These are phyloP conservation scores for Drosophila differens DNA, from an alignment of 2,888 invertebrate genomes.

Conservation along the genomic window DNA sequence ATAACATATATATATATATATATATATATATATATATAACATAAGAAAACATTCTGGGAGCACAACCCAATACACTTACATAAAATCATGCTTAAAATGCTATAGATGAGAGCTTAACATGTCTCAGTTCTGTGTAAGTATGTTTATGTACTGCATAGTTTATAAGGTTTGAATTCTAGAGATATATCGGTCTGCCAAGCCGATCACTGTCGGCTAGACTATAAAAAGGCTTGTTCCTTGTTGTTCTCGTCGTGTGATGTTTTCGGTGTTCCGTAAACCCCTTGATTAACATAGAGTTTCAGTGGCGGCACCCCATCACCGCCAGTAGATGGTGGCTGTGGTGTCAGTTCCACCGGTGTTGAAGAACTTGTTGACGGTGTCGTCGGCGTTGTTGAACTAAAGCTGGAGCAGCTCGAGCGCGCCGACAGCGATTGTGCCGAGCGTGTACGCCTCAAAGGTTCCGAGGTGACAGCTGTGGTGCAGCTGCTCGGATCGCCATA, in stretches of 20 bases:
- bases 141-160: slow-evolving; percentile 18
- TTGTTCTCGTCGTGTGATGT: slow-evolving; percentile 40
- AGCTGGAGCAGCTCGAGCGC: slow-evolving; percentile 62
- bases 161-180: slow-evolving; percentile 39
- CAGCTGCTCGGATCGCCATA: slow-evolving; percentile 55
- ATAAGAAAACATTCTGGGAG: slow-evolving; percentile 48
- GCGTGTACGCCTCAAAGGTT: slow-evolving; percentile 60
- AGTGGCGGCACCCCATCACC: slow-evolving; percentile 31
- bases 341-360: slow-evolving; percentile 63
- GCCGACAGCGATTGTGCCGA: slow-evolving; percentile 67
- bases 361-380: slow-evolving; percentile 62
- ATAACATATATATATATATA: background rate
- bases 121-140: slow-evolving; percentile 10
- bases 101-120: slow-evolving; percentile 21
- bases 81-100: slow-evolving; percentile 24
- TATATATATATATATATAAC: slow-evolving; percentile 17
- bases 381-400: slow-evolving; percentile 55
- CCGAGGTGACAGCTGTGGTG: slow-evolving; percentile 28
- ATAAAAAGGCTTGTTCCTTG: slow-evolving; percentile 47
- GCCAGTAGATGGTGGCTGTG: slow-evolving; percentile 41
- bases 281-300: slow-evolving; percentile 53
- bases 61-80: slow-evolving; percentile 40
- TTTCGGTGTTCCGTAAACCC: slow-evolving; percentile 36
- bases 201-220: slow-evolving; percentile 22
- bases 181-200: slow-evolving; percentile 35